Evolutionary conservation across 2,797 vertebrate species (phyloP).

Genomic region (Lithobates sylvaticus): DNA sequence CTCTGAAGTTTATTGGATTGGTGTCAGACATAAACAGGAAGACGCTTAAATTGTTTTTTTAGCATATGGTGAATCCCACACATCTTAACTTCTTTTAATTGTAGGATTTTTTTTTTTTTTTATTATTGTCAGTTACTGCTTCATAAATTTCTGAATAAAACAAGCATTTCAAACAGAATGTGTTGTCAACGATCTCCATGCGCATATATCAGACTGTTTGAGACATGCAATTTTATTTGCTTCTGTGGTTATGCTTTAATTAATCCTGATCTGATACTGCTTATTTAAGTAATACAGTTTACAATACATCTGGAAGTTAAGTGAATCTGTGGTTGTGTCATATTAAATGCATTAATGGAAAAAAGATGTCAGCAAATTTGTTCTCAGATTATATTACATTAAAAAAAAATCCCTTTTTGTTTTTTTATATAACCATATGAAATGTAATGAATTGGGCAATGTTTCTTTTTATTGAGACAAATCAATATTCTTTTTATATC

Average conservation of each 20-base stretch:
- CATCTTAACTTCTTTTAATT: not conserved
- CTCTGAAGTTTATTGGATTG: not conserved
- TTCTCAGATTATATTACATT: not conserved
- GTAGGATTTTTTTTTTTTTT: no score
- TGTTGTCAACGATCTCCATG: not conserved
- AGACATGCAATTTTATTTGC: not conserved
- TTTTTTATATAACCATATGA: not conserved
- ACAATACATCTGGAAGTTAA: not conserved
- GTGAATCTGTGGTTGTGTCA: constrained; percentile 4
- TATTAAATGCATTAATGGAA: not conserved
- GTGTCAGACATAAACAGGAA: not conserved
- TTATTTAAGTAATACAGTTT: not conserved
- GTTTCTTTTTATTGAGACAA: not conserved
- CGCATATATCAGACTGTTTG: not conserved
- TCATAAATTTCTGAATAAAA: not conserved
- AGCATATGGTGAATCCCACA: not conserved
- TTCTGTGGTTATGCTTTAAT: not conserved
- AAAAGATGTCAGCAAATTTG: not conserved
- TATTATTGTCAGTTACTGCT: not conserved
- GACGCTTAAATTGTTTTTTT: not conserved
- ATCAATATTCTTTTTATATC: not conserved
- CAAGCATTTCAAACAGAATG: not conserved
- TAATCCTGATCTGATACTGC: not conserved
- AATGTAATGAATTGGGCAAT: not conserved
- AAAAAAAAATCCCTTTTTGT: not conserved